Percentiles rank a stretch among this genome's conserved stretches.
phyloP scores from a whole-genome alignment of 2,113 vertebrate species.

The Beaufortia kweichowensis region DNA sequence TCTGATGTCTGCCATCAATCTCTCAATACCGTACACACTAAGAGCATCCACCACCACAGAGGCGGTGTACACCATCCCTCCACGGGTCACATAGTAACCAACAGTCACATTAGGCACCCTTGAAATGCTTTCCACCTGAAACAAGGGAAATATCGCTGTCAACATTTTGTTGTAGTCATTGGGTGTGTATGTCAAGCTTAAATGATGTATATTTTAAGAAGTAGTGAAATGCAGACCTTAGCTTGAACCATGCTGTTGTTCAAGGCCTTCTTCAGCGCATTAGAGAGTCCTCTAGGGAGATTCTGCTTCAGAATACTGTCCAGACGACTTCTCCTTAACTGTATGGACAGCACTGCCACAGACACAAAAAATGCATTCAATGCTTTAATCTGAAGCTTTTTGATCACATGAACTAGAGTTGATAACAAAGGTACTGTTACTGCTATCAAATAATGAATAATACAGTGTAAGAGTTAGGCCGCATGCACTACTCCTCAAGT shows the following conservation, averaged over 20 bases:
- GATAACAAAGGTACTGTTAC: too few species aligned
- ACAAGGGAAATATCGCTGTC: neutral
- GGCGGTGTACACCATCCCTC: slow-evolving; percentile 82
- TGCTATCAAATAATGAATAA: too few species aligned
- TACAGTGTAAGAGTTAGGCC: too few species aligned
- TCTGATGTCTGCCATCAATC: slow-evolving; percentile 85
- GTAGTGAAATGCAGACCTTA: slow-evolving; percentile 75
- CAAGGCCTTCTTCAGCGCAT: slow-evolving; percentile 85
- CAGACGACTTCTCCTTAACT: slow-evolving; percentile 80
- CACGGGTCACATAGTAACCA: slow-evolving; percentile 85
- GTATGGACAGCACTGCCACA: slow-evolving; percentile 85
- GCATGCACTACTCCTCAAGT: too few species aligned
- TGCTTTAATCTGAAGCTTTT: too few species aligned
- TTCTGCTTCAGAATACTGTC: slow-evolving; percentile 83
- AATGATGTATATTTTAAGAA: neutral
- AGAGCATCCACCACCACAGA: slow-evolving; percentile 81
- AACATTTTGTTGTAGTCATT: neutral
- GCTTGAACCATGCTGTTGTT: slow-evolving; percentile 79
- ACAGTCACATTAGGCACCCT: slow-evolving; percentile 86
- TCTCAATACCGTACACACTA: slow-evolving; percentile 80
- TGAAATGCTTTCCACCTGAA: slow-evolving; percentile 87
- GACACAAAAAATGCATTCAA: neutral
- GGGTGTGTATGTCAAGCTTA: neutral
- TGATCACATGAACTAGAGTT: too few species aligned
- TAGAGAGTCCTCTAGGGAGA: slow-evolving; percentile 84